Evolutionary conservation across 2,113 vertebrate genomes (phyloP), one percentile per base, ranked within the genome.

Genomic region (Cariama cristata): DNA sequence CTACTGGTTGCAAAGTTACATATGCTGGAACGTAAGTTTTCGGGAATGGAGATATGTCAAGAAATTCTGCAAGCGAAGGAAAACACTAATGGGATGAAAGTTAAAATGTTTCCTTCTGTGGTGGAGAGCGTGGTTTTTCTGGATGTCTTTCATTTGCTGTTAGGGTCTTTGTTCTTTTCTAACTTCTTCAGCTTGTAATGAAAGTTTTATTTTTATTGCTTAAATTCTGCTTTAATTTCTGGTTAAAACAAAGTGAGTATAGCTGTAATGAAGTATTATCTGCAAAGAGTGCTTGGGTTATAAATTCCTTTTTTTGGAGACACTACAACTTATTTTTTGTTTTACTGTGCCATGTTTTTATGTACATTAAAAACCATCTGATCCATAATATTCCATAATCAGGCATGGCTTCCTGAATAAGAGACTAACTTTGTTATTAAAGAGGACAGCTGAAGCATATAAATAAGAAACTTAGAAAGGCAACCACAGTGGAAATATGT

Each of bases 191-290:
- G n/a, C 17, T 74, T 83, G 20, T 66, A 88, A 86, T 73, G 45
- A 72, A 93, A 83, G 12, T 72, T 95, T 75, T 91, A 45, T 32
- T 73, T 92, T 79, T 69, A 74, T 75, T 82, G 38, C 28, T 80
- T 80, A 77, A 90, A 66, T 59, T 21, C 28, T 38, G 19, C 55
- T 88, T 93, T 92, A 86, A 91, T 95, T 85, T 91, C 85, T 1
- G 0, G 15, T 80, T 90, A 79, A 93, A 93, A 53, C 17, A 60
- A 76, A 94, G 18, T 20, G 28, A 73, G 26, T 33, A 40, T 55
- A 59, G 12, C n/a, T 87, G 47, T 91, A 87, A 91, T 44, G 75
- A 96, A 79, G 38, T 50, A 47, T 64, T 79, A 73, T 80, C 66
- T 86, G 20, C n/a, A 52, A 80, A 55, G 67, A 88, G 11, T 58